These are phyloP conservation scores for Trichechus manatus DNA, from an alignment of 2,113 vertebrate species.

Conservation along the genomic window DNA sequence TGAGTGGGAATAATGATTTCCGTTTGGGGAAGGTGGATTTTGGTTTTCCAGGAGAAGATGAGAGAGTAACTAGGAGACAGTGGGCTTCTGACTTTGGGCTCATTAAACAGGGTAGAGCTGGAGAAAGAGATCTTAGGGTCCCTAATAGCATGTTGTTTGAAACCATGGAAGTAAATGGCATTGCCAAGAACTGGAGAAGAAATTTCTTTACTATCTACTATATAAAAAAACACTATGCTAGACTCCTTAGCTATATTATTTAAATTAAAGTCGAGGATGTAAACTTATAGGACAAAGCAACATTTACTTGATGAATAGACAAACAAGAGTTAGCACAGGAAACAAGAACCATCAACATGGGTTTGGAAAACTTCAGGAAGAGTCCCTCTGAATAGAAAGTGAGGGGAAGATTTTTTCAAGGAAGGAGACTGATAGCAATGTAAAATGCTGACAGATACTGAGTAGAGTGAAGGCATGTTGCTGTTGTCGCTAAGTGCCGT, in stretches of 20 bases:
- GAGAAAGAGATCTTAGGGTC: neutral
- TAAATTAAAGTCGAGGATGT: neutral
- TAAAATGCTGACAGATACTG: too few species aligned
- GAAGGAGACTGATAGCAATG: neutral
- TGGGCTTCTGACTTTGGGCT: neutral
- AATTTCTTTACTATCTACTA: neutral
- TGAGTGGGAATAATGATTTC: neutral
- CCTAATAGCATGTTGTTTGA: neutral
- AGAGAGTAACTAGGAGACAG: neutral
- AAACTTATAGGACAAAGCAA: neutral
- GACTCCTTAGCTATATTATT: neutral
- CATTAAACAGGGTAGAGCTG: neutral
- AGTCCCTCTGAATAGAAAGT: neutral
- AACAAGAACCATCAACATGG: neutral
- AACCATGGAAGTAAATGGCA: neutral
- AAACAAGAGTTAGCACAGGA: neutral
- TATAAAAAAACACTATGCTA: neutral
- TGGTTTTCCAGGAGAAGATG: neutral
- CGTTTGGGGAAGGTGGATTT: neutral
- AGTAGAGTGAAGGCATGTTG: neutral
- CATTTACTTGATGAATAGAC: neutral
- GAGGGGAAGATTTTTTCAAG: fast-evolving
- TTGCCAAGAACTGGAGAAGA: neutral
- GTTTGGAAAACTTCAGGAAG: neutral
- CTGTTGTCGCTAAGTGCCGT: too few species aligned